Conservation (phyloP, 2,113 vertebrate species). For the Amblyornis subalaris region DNA sequence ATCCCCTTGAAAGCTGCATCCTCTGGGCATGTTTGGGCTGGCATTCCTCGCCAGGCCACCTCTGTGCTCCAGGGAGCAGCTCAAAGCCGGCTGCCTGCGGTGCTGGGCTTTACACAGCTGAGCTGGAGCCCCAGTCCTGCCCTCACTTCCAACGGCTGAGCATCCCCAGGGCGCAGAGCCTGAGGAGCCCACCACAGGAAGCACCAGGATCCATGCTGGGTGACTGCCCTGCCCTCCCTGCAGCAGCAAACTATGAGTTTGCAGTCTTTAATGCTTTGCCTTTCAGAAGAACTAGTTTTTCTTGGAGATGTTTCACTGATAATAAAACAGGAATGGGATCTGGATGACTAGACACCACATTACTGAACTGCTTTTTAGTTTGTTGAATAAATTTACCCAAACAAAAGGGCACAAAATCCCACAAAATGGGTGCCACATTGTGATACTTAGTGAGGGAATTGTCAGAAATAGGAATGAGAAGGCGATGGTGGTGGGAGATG, state of each 20-base stretch:
- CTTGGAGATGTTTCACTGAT: background rate
- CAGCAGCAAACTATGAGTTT: background rate
- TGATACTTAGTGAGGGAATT: background rate
- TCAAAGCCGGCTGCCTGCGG: no score
- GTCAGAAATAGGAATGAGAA: background rate
- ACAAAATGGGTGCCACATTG: background rate
- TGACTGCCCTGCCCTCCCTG: background rate
- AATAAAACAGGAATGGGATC: background rate
- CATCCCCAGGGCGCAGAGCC: background rate
- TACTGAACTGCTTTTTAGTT: background rate
- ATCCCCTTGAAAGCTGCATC: background rate
- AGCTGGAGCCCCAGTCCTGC: background rate
- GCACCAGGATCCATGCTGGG: background rate
- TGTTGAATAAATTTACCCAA: background rate
- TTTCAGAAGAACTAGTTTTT: background rate
- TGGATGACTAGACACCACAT: background rate
- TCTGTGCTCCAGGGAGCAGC: fast-evolving
- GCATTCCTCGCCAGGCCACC: fast-evolving
- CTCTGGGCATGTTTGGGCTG: fast-evolving
- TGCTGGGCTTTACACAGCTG: background rate
- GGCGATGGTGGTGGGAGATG: background rate
- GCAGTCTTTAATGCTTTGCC: background rate
- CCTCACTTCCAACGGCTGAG: background rate
- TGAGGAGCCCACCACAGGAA: background rate
- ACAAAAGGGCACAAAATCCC: background rate